phyloP scores from a whole-genome alignment of 2,113 vertebrate species.

The Chrysochloris asiatica region DNA sequence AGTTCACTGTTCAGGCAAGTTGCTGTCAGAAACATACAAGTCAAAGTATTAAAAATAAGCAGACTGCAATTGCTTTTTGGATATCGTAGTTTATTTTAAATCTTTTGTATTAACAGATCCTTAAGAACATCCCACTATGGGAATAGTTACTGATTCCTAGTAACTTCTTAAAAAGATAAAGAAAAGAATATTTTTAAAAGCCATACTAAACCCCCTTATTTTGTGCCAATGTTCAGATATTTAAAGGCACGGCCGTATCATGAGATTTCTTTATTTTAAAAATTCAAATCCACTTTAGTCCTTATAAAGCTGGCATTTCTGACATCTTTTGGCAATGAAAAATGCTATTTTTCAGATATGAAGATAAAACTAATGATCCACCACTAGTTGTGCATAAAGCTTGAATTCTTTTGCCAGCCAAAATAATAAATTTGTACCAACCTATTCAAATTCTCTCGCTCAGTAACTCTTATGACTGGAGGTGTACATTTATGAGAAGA shows the following conservation, averaged over 20 bases:
- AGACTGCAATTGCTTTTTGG: slow-evolving; percentile 30
- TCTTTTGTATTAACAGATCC: slow-evolving; percentile 23
- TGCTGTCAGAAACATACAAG: neutral
- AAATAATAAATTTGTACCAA: slow-evolving; percentile 43
- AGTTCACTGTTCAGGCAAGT: slow-evolving; percentile 33
- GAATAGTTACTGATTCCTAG: slow-evolving; percentile 33
- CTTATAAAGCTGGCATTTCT: slow-evolving; percentile 56
- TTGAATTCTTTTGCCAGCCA: slow-evolving; percentile 38
- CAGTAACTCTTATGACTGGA: neutral
- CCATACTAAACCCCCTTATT: slow-evolving; percentile 18
- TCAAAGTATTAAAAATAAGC: slow-evolving; percentile 23
- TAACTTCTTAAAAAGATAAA: slow-evolving; percentile 45
- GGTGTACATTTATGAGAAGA: neutral
- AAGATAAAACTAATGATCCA: slow-evolving; percentile 48
- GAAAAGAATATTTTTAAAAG: neutral
- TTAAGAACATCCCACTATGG: neutral
- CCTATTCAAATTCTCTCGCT: slow-evolving; percentile 10
- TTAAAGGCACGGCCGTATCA: slow-evolving; percentile 19
- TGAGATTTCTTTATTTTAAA: slow-evolving; percentile 36
- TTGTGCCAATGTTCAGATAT: slow-evolving; percentile 35
- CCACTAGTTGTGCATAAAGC: slow-evolving; percentile 37
- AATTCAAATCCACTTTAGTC: slow-evolving; percentile 36
- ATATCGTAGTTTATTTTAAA: slow-evolving; percentile 28
- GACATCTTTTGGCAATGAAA: slow-evolving; percentile 44
- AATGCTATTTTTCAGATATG: slow-evolving; percentile 24